Base-by-base conservation (phyloP, 2,888 invertebrate species). In the Lapara coniferarum region DNA sequence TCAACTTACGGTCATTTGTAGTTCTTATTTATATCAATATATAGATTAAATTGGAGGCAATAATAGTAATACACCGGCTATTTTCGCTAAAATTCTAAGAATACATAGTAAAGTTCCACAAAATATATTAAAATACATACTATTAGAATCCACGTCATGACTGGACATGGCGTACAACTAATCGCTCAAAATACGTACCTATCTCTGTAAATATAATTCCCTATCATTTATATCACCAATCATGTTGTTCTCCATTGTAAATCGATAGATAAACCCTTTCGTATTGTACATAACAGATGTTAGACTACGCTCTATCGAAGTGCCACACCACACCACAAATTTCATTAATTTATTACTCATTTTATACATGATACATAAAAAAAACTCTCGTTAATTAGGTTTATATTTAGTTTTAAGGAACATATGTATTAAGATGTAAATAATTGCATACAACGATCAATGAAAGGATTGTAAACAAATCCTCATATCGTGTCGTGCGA, bases 321-420 rank as follows among this genome's bases (percentile, higher is more conserved):
- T 91, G 89, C 91, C 92, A 91, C 89, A 85, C 85, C 81, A 85
- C 85, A 77, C 78, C 81, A 82, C 85, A 89, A 90, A 89, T 89
- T 67, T 91, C 92, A 92, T 92, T 93, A 92, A 93, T 93, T 93
- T 93, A 93, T 93, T 93, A 85, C 85, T 91, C 90, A 92, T 89
- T 81, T 70, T 81, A 81, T 86, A 84, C 81, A 88, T 85, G 86
- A 87, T 85, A 85, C 85, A 85, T 89, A 83, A 16, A 55, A 19
- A 84, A 88, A 82, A 82, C 82, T 86, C 86, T 90, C 89, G 86
- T 90, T 91, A 89, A 90, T 88, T 91, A 91, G 90, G 84, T 89
- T 86, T 90, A 87, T 86, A 85, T 85, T 85, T 88, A 91, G 89
- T 73, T 84, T 14, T 88, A 89, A 89, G 87, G 76, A 78, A 81